Conservation (phyloP, 2,797 vertebrate species). For the Poeciliopsis presidionis region DNA sequence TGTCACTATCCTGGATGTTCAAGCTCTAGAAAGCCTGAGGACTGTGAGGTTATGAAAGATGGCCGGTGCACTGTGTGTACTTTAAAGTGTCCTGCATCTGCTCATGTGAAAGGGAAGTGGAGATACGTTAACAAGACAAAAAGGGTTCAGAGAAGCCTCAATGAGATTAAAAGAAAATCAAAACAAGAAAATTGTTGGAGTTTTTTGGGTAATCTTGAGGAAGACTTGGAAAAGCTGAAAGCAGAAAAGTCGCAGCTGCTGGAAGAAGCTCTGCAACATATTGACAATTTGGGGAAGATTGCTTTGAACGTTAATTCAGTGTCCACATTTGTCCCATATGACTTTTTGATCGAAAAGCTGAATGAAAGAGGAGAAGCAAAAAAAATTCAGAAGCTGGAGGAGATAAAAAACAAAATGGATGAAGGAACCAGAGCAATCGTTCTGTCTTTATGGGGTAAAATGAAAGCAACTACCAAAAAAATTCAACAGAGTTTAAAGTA, state of each 20-base stretch:
- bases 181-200: not conserved
- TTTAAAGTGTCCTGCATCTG: not conserved
- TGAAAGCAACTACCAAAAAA: not conserved
- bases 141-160: not conserved
- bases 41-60: conserved; percentile 12
- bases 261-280: not conserved
- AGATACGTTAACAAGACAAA: conserved; percentile 15
- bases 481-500: not conserved
- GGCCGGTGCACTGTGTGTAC: conserved; percentile 12
- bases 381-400: conserved; percentile 17
- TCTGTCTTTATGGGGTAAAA: not conserved
- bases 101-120: not conserved
- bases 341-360: conserved; percentile 6
- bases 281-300: conserved; percentile 4
- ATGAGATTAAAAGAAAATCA: not conserved
- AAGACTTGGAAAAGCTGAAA: not conserved
- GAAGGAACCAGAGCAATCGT: not conserved
- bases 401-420: not conserved
- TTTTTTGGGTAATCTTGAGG: not conserved
- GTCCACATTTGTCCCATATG: conserved; percentile 4
- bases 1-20: conserved; percentile 16
- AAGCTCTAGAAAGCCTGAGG: not conserved
- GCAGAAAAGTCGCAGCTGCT: not conserved
- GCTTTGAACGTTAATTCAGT: conserved; percentile 1
- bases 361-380: not conserved